Evolutionary conservation across 1,140 invertebrate species (phyloP), one percentile per base, ranked within the genome.

Genomic region (Sitophilus oryzae): DNA sequence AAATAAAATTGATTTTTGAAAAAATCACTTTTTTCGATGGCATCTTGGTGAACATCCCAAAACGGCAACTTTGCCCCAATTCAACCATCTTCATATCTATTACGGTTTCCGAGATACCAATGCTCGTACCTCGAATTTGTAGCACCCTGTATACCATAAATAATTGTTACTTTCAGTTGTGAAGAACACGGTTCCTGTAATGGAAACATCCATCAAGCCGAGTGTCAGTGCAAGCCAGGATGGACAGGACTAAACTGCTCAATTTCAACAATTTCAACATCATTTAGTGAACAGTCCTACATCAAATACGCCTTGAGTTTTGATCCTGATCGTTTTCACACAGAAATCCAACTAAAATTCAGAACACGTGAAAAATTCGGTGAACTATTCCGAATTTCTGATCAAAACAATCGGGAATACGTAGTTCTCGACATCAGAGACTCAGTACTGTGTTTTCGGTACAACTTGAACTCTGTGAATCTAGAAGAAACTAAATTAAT

Each of bases 351-450:
- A 15, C 14, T 38, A 15, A 9, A 15, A n/a, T 38, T 38, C 36
- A 5, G 36, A 38, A 38, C 36, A 5, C 6, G 36, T 8, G 4
- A 38, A 15, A 38, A 38, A 15, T 4, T 8, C 15, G 36, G 9
- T 14, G 36, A 38, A 38, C 36, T 38, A 5, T 38, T 38, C 14
- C 36, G 36, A 4, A 38, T 38, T 38, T 6, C 36, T 5, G 36
- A 38, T 15, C 36, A 38, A 15, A n/a, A 38, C 36, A 38, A 38
- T 38, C 36, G 36, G 6, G 9, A 38, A 38, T 38, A 38, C 15
- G 36, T 14, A 5, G 4, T 38, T 6, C 15, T 38, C 3, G 36
- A 38, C 3, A 38, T 38, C 9, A 15, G 5, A 14, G 15, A 38
- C 36, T 38, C 36, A 4, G 3, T n/a, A 5, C 14, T 38, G 15